These are phyloP conservation scores for Apomyelois bistriatella DNA, from an alignment of 2,888 invertebrate genomes.

Conservation along the genomic window DNA sequence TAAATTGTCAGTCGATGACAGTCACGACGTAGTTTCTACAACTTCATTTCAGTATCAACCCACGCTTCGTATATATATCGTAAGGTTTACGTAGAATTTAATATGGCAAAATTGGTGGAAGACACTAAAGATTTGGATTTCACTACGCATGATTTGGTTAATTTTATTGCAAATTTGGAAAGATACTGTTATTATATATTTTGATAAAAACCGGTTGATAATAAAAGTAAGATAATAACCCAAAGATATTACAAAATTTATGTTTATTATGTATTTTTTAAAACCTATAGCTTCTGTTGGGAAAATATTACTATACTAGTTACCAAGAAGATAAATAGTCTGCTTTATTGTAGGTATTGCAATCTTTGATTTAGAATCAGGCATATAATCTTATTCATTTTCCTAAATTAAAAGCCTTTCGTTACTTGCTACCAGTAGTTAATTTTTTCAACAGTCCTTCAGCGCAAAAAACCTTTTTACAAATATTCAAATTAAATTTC, in stretches of 20 bases:
- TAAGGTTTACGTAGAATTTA: constrained; percentile 1
- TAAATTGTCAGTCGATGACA: constrained; percentile 30
- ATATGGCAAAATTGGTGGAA: neutral
- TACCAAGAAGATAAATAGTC: too few relatives aligned
- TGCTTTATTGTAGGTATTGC: too few relatives aligned
- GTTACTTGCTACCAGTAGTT: too few relatives aligned
- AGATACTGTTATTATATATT: neutral
- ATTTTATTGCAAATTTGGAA: neutral
- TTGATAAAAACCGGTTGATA: neutral
- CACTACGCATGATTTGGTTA: neutral
- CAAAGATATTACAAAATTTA: too few relatives aligned
- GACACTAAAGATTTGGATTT: neutral
- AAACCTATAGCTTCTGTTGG: neutral
- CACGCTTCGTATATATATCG: constrained; percentile 3
- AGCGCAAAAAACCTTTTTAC: too few relatives aligned
- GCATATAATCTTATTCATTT: too few relatives aligned
- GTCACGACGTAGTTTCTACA: constrained; percentile 26
- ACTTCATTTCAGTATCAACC: constrained; percentile 20
- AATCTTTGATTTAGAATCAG: too few relatives aligned
- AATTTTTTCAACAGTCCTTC: too few relatives aligned
- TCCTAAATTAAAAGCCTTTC: too few relatives aligned
- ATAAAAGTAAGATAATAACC: neutral
- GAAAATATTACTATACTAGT: too few relatives aligned
- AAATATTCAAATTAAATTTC: too few relatives aligned
- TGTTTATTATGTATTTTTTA: neutral